Conservation (phyloP, 2,113 vertebrate species). For the Mystacornis crossleyi region DNA sequence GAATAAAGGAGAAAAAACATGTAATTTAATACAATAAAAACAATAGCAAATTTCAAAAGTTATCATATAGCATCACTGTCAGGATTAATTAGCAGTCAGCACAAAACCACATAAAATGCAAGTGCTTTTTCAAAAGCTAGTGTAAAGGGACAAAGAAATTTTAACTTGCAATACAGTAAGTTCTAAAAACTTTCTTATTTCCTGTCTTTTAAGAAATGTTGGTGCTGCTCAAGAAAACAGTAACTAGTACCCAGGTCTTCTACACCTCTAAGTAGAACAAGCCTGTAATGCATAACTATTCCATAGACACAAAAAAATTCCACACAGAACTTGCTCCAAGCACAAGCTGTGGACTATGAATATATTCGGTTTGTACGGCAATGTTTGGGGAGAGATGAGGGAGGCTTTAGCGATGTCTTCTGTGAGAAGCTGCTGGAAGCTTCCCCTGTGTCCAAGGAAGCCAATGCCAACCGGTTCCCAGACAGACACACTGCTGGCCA, state of each 20-base stretch:
- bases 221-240: neutral
- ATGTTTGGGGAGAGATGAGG: neutral
- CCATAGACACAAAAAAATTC: neutral
- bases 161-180: neutral
- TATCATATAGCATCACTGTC: neutral
- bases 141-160: neutral
- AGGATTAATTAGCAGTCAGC: neutral
- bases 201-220: neutral
- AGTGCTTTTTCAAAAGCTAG: neutral
- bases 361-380: neutral
- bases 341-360: neutral
- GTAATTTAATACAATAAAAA: neutral
- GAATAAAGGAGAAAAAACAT: neutral
- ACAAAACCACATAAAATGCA: neutral
- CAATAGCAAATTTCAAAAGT: neutral
- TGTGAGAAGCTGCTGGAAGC: neutral
- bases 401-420: neutral
- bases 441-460: neutral
- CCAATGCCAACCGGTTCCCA: accelerated
- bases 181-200: neutral
- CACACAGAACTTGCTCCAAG: neutral
- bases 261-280: neutral
- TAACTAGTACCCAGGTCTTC: neutral
- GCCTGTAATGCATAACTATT: neutral
- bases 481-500: accelerated